Evolutionary conservation across 2,113 vertebrate genomes (phyloP).

Genomic region (Forbesichthys agassizii): DNA sequence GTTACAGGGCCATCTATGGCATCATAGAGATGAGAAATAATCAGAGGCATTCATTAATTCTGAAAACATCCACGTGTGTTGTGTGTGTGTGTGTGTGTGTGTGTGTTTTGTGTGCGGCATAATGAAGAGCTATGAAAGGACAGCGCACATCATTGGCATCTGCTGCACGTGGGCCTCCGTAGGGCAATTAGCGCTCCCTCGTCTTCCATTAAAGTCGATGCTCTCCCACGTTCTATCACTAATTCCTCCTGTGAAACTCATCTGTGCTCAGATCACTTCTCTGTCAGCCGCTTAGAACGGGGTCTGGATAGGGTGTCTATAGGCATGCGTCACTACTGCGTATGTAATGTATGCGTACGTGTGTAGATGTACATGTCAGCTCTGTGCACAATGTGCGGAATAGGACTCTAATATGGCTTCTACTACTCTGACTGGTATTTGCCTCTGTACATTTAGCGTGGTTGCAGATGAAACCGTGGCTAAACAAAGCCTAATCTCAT

Average conservation of each 20-base stretch:
- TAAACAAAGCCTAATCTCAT: conserved; percentile 51
- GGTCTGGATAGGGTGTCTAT: not conserved
- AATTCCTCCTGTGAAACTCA: conserved; percentile 8
- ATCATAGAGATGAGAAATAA: conserved; percentile 5
- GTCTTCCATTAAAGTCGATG: conserved; percentile 40
- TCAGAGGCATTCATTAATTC: not conserved
- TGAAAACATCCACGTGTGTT: not conserved
- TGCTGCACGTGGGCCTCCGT: conserved; percentile 35
- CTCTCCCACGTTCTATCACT: conserved; percentile 19
- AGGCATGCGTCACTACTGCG: not conserved
- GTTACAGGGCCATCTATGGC: conserved; percentile 86
- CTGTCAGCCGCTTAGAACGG: not conserved
- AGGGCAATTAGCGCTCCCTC: conserved; percentile 36
- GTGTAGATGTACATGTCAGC: not conserved
- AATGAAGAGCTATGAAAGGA: conserved; percentile 31
- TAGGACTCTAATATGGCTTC: no score
- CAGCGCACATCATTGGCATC: conserved; percentile 13
- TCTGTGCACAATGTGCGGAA: no score
- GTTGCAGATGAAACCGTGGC: conserved; percentile 30
- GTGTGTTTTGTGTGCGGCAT: conserved; percentile 4
- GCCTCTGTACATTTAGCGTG: conserved; percentile 29
- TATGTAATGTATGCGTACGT: not conserved
- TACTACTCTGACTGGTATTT: conserved; percentile 3
- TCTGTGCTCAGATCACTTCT: conserved; percentile 8
- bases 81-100: not conserved